Conservation (phyloP, 2,888 invertebrate species). For the Dascillus cervinus region DNA sequence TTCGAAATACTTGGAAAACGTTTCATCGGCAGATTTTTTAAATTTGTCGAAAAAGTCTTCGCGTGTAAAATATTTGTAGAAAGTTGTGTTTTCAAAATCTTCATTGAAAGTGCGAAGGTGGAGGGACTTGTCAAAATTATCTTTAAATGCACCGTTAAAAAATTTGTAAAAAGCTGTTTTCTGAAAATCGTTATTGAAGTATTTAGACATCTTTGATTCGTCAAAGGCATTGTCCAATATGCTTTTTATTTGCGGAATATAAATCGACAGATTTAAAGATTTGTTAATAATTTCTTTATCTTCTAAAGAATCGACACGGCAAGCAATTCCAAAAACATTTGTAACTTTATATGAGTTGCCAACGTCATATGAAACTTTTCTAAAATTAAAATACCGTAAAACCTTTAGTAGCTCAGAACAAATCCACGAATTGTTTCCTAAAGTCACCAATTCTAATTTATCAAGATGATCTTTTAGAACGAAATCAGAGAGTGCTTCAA, state of each 20-base stretch:
- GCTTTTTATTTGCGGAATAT: too few relatives aligned
- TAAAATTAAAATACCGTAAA: too few relatives aligned
- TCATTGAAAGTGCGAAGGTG: too few relatives aligned
- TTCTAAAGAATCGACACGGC: too few relatives aligned
- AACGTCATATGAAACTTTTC: too few relatives aligned
- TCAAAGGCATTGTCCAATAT: too few relatives aligned
- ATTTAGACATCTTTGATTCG: too few relatives aligned
- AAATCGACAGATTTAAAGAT: too few relatives aligned
- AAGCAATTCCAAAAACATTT: slow-evolving; percentile 4
- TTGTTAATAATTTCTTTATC: too few relatives aligned
- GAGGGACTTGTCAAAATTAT: too few relatives aligned
- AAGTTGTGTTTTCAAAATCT: slow-evolving; percentile 5
- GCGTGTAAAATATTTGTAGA: slow-evolving; percentile 4
- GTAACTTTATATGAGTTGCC: background rate
- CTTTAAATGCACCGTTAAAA: too few relatives aligned
- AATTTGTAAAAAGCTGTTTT: background rate
- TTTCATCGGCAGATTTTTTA: background rate
- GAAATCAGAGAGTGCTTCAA: background rate
- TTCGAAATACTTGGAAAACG: slow-evolving; percentile 1
- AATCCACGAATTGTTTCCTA: slow-evolving; percentile 3
- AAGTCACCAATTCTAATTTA: background rate
- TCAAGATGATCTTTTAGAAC: background rate
- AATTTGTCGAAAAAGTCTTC: too few relatives aligned
- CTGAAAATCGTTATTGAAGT: background rate
- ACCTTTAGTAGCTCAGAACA: background rate